Evolutionary conservation across 2,888 invertebrate genomes (phyloP), one percentile per base, ranked within the genome.

Genomic region (Sinodicranocentrus sp.): DNA sequence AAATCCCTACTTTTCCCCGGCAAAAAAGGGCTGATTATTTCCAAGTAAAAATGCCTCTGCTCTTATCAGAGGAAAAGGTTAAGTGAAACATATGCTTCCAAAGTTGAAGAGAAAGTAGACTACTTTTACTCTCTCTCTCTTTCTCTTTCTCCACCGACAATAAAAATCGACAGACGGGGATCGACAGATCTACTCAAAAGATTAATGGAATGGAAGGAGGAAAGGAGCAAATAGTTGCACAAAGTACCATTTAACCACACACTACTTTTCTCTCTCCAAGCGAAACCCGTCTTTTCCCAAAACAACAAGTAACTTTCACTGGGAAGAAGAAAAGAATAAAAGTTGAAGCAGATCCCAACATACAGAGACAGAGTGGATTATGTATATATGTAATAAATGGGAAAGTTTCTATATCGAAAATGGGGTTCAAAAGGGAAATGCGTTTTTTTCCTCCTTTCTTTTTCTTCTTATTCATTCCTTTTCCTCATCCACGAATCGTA

Each of bases 41-140:
- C n/a, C n/a, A n/a, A n/a, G n/a, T n/a, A n/a, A n/a, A n/a, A n/a
- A n/a, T n/a, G n/a, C n/a, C n/a, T n/a, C n/a, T n/a, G n/a, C n/a
- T n/a, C n/a, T n/a, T n/a, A n/a, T n/a, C n/a, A n/a, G n/a, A n/a
- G n/a, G n/a, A 19, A 33, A 71, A 72, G 72, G 72, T 72, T 72
- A 72, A 59, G 54, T 39, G 59, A 59, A 72, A 59, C 72, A 72
- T 72, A 72, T 72, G 80, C 28, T 61, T 52, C 52, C 71, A 61
- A 6, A 33, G 33, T 33, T 33, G n/a, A n/a, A n/a, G n/a, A n/a
- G n/a, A n/a, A n/a, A n/a, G n/a, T n/a, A n/a, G n/a, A n/a, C n/a
- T n/a, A n/a, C 52, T n/a, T 52, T n/a, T 5, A 52, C 52, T 52
- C 52, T 52, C 17, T 52, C 52, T 52, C 52, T 52, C 52, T 52